Base-by-base conservation (phyloP, 2,797 vertebrate species). In the Rhynchotus rufescens region DNA sequence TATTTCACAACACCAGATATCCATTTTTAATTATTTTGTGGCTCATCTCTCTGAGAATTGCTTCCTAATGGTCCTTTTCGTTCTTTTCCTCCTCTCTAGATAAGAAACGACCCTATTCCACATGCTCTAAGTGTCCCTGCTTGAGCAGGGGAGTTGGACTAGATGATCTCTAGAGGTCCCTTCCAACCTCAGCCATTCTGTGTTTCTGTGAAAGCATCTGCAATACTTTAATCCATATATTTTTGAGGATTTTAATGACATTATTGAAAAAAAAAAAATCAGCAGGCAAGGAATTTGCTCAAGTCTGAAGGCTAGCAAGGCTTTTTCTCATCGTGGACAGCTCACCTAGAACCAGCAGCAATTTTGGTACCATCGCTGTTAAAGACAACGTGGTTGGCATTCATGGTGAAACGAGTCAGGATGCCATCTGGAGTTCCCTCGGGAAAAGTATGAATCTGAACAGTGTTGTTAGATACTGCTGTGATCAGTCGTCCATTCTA, bases 361-460 rank as follows among this genome's bases (percentile, higher is more conserved):
- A 99, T 96, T 86, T 94, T 98, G 12, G 98, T 96, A 30, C 99
- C 99, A 3, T 96, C 97, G 9, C 68, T 78, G 80, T 98, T 99
- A 61, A 99, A 99, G 91, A 98, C 56, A 42, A 99, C 98, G 0
- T 99, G 99, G 60, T 99, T 99, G 93, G 98, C 99, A 38, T 98
- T 98, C 80, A 97, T 98, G 74, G 99, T 99, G 96, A 99, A 99
- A 36, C 99, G 98, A 14, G 99, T 99, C 78, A 99, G 96, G 94
- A 99, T 99, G 40, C 99, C 99, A 61, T 99, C 99, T 0, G 99
- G 99, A 69, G 98, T 97, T 14, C 99, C 99, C 6, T 99, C 98
- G 3, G 99, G 99, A 82, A 99, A 99, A 0, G 99, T 99, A 95
- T 99, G 98, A 36, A 99, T 96, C 97, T 99, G 99, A 84, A 99